These are phyloP conservation scores for Urosaurus nigricauda DNA, from an alignment of 2,797 vertebrate genomes.

Conservation along the genomic window DNA sequence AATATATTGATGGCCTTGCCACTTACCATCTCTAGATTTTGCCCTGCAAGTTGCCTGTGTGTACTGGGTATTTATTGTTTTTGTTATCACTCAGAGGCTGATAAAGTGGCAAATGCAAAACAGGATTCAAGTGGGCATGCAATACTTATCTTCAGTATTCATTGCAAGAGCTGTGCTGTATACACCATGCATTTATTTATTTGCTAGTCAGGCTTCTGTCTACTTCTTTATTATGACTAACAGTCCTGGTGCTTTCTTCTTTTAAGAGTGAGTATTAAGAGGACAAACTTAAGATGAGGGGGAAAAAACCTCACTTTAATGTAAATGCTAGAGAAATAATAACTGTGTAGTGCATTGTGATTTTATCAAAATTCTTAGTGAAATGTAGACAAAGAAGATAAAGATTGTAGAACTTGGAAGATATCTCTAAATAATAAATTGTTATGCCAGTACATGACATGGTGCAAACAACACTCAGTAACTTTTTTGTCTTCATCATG, in stretches of 20 bases:
- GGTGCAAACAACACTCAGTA: background rate
- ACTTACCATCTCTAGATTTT: constrained; percentile 24
- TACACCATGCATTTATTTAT: background rate
- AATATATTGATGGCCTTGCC: constrained; percentile 24
- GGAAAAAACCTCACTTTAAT: background rate
- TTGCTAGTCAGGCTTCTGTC: background rate
- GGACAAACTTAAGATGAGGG: constrained; percentile 1
- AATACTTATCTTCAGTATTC: background rate
- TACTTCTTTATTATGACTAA: background rate
- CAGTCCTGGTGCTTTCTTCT: background rate
- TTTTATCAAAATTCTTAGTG: background rate
- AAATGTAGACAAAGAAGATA: background rate
- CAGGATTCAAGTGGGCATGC: background rate
- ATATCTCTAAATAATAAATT: background rate
- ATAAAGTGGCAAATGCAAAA: constrained; percentile 4
- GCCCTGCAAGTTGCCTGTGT: background rate
- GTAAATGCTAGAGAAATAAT: background rate
- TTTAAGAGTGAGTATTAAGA: background rate
- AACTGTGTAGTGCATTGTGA: background rate
- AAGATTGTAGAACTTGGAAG: background rate
- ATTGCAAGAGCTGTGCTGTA: background rate
- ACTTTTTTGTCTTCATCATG: background rate
- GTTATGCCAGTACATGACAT: background rate
- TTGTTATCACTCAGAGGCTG: background rate
- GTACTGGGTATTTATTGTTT: background rate